Evolutionary conservation across 2,888 invertebrate genomes (phyloP), one percentile per base, ranked within the genome.

Genomic region (Limnephilus auricula): DNA sequence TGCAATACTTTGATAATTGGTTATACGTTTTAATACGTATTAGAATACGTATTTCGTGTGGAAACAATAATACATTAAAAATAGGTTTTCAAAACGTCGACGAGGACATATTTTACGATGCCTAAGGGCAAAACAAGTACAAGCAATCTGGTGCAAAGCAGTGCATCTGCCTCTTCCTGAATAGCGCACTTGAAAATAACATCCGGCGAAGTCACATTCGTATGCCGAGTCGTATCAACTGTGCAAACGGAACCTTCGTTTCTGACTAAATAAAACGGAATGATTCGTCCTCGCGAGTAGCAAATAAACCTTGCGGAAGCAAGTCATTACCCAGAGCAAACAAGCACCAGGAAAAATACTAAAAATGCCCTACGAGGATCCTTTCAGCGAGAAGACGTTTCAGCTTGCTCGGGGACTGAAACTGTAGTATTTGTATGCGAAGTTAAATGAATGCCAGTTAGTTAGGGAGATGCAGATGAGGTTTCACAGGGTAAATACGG

Each of bases 381-480:
- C 40, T 89, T 89, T 89, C 89, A 89, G 3, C 12, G 79, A 50
- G 31, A 87, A 87, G 87, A 87, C 87, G 65, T 65, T 45, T 40
- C 32, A 30, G 87, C 34, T 65, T 87, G 45, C 18, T 2, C 18
- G 37, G 85, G 79, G 37, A 84, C 83, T 50, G 45, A 80, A 79
- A 32, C 79, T 82, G 32, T 85, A 91, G 83, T 92, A 92, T 92
- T 91, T 92, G 91, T 90, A 91, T 92, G 91, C 80, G 83, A 87
- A 90, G 92, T 91, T 91, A 91, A 91, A 92, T 90, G 91, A 91
- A 90, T 82, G 90, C 85, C 84, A 89, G 91, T 90, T 87, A 92
- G 92, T 92, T 92, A 92, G 90, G 50, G 91, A 92, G 92, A 92
- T 92, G 92, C 92, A 92, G 92, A 92, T 92, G 92, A 92, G 92